Percentiles rank a stretch among this genome's conserved stretches.
Evolutionary conservation across 2,113 vertebrate species (phyloP).

Genomic region (Leptobrachium leishanense): DNA sequence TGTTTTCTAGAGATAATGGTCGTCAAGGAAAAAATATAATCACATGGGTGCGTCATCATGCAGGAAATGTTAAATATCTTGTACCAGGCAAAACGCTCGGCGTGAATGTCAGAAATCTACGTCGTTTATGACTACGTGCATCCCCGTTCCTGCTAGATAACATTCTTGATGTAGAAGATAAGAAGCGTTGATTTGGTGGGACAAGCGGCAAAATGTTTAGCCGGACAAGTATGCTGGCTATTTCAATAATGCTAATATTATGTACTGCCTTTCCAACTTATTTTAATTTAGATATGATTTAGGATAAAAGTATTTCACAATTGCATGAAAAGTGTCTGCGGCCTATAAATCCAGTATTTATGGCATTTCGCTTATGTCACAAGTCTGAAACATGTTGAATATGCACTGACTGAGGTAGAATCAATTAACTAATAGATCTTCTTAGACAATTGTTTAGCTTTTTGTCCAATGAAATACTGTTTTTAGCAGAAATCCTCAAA

Average conservation of each 20-base stretch:
- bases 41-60: conserved; percentile 7
- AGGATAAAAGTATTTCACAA: conserved; percentile 29
- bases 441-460: neutral
- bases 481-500: too few species aligned
- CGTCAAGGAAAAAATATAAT: neutral
- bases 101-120: neutral
- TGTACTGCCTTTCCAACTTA: conserved; percentile 32
- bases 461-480: neutral
- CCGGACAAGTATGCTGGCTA: conserved; percentile 19
- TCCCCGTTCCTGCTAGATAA: neutral
- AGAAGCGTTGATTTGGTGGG: neutral
- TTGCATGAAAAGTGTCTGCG: conserved; percentile 13
- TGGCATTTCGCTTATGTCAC: conserved; percentile 11
- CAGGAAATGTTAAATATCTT: neutral
- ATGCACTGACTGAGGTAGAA: neutral
- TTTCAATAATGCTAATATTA: conserved; percentile 47
- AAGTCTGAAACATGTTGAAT: neutral
- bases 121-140: conserved; percentile 2
- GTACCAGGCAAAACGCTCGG: neutral
- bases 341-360: conserved; percentile 26
- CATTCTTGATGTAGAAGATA: conserved; percentile 20
- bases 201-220: conserved; percentile 14
- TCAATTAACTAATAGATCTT: neutral
- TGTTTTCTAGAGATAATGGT: conserved; percentile 19
- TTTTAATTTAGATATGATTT: conserved; percentile 37